These are phyloP conservation scores for Vanacampus margaritifer DNA, from an alignment of 2,113 vertebrate genomes.

Conservation along the genomic window DNA sequence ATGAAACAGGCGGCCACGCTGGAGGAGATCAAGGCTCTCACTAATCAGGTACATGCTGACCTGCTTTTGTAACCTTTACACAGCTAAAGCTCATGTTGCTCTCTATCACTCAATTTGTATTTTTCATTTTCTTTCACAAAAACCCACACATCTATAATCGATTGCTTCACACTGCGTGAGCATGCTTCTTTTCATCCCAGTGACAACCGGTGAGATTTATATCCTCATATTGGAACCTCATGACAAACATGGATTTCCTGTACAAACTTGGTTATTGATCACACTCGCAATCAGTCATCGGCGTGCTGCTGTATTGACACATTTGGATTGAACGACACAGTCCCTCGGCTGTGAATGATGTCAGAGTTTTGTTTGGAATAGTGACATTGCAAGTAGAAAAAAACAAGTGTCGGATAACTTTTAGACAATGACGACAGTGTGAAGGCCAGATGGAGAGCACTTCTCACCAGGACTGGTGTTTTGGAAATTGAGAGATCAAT, in stretches of 20 bases:
- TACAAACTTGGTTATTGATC: background rate
- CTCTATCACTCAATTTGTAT: background rate
- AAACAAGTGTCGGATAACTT: background rate
- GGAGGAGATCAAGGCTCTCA: conserved; percentile 79
- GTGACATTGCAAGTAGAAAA: conserved; percentile 16
- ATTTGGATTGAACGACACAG: conserved; percentile 12
- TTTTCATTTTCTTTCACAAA: background rate
- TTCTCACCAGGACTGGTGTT: conserved; percentile 18
- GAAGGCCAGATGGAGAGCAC: conserved; percentile 50
- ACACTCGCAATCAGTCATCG: background rate
- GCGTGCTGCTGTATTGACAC: conserved; percentile 21
- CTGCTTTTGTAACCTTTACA: background rate
- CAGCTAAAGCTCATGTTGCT: background rate
- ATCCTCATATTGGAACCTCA: no score
- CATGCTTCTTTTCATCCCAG: background rate
- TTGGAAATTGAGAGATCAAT: conserved; percentile 16
- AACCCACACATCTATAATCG: background rate
- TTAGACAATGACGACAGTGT: conserved; percentile 32
- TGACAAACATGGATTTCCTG: background rate
- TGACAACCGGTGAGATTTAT: background rate
- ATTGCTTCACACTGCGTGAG: background rate
- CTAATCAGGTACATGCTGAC: conserved; percentile 77
- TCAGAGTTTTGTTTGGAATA: conserved; percentile 40
- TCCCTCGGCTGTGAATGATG: conserved; percentile 38
- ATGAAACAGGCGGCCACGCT: conserved; percentile 83